Base-by-base conservation (phyloP, 2,797 vertebrate genomes). In the Danionella dracula region DNA sequence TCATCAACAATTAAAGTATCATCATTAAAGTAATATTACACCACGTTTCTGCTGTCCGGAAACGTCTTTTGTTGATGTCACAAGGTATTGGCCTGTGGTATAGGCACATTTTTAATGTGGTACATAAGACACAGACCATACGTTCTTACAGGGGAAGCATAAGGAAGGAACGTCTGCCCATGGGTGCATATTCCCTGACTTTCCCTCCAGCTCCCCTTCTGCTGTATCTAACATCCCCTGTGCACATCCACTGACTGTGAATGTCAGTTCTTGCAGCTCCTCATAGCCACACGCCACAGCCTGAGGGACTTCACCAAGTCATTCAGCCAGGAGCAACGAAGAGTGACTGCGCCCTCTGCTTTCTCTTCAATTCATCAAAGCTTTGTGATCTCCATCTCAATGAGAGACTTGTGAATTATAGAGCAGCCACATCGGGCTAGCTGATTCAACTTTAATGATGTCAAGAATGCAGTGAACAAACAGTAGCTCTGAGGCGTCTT, bases 401-500 rank as follows among this genome's bases (percentile, higher is more conserved):
- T 38, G 51, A 41, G 37, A 66, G 32, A 19, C 13, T 42, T 50
- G 62, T 70, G 68, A 69, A 71, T 75, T 73, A 71, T 62, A 49
- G 29, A 71, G 61, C 55, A 58, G 48, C 42, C 21, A 16, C 50
- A 49, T 34, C 29, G 4, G 21, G 38, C 61, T 42, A 40, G 63
- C 42, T 57, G 48, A 40, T 59, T 55, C 60, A 62, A 73, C 20
- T 51, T 69, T 72, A 75, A 70, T 66, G 63, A 58, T 46, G 44
- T 61, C 54, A 45, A 56, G 32, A 68, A 48, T 27, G 40, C 71
- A 53, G 63, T 49, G 67, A 70, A 70, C 71, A 71, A 78, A 76
- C 58, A 55, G 37, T 37, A 7, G 31, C 55, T 42, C 61, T 72
- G 65, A 68, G 62, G 62, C 42, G 62, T 41, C 45, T 41, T 7